Conservation (phyloP, 2,888 invertebrate species). For the Dorcus parallelipipedus region DNA sequence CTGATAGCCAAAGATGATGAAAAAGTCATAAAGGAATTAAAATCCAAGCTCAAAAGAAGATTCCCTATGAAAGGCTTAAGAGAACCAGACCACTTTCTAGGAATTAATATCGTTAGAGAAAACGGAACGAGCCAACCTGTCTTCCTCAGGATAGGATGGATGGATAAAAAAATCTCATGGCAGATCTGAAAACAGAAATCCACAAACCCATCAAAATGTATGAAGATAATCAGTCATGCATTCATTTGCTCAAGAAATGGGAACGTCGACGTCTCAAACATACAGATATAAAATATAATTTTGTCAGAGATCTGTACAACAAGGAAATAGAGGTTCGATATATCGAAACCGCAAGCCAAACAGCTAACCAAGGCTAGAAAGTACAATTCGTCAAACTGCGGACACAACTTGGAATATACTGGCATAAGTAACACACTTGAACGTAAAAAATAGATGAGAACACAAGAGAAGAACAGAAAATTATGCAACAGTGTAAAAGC, state of each 20-base stretch:
- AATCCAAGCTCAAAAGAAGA: background rate
- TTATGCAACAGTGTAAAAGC: no score
- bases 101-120: no score
- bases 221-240: background rate
- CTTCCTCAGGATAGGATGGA: no score
- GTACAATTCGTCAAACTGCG: background rate
- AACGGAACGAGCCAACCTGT: no score
- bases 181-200: background rate
- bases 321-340: background rate
- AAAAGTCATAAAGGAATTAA: no score
- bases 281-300: background rate
- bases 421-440: no score
- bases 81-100: background rate
- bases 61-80: background rate
- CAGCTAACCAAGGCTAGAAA: background rate
- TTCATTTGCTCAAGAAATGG: background rate
- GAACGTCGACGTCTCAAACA: no score
- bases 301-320: background rate
- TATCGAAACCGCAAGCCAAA: no score
- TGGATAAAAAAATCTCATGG: background rate
- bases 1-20: background rate
- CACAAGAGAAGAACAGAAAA: no score
- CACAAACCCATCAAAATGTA: background rate
- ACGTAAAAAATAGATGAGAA: no score
- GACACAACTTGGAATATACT: no score